phyloP scores from a whole-genome alignment of 2,797 vertebrate species.

The Muscicapa comitata region DNA sequence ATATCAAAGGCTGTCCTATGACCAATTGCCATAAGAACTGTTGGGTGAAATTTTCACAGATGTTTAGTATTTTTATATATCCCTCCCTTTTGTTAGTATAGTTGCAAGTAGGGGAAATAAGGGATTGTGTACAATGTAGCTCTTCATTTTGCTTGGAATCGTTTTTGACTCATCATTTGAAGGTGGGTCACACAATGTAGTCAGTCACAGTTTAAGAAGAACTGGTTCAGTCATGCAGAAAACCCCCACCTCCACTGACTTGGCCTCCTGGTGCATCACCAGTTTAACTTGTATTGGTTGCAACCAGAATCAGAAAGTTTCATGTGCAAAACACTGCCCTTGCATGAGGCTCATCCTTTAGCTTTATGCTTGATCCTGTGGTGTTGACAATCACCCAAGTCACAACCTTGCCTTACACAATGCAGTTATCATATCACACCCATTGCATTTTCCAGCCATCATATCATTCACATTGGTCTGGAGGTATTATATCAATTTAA shows the following conservation, averaged over 20 bases:
- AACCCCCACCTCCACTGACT: not conserved
- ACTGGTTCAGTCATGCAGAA: fast-evolving
- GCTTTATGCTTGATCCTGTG: not conserved
- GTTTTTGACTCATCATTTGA: not conserved
- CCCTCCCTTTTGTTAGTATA: fast-evolving
- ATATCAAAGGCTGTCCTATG: not conserved
- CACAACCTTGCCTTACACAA: not conserved
- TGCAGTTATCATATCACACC: not conserved
- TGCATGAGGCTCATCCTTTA: not conserved
- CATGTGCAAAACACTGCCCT: not conserved
- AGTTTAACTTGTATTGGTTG: not conserved
- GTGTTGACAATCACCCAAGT: fast-evolving
- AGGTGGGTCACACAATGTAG: not conserved
- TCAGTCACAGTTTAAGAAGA: not conserved
- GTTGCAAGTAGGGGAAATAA: not conserved
- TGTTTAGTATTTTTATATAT: not conserved
- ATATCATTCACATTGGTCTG: not conserved
- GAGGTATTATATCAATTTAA: not conserved
- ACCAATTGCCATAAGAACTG: not conserved
- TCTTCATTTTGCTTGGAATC: not conserved
- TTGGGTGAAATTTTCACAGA: not conserved
- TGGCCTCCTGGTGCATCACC: not conserved
- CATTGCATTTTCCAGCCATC: not conserved
- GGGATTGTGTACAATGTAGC: not conserved
- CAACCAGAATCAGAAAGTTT: not conserved